Evolutionary conservation across 2,797 vertebrate genomes (phyloP).

Genomic region (Betta splendens): DNA sequence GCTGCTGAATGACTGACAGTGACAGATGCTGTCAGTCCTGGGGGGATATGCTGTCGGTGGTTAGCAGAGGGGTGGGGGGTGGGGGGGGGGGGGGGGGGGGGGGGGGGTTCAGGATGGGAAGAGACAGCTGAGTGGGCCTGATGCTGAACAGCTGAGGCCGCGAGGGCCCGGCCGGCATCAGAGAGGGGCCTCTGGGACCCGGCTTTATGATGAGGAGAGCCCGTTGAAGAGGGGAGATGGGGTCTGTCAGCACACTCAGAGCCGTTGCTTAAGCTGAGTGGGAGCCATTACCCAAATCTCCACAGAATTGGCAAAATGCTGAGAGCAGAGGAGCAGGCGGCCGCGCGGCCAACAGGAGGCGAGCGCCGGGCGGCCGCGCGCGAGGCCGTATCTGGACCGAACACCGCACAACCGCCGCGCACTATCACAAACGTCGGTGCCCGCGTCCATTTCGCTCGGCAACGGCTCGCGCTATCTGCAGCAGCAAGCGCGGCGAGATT

Average conservation of each 20-base stretch:
- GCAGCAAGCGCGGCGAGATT: slow-evolving; percentile 59
- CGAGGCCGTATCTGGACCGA: slow-evolving; percentile 38
- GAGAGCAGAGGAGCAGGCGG: slow-evolving; percentile 47
- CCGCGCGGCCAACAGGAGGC: slow-evolving; percentile 40
- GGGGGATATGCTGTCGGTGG: slow-evolving; percentile 55
- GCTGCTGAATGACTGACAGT: slow-evolving; percentile 68
- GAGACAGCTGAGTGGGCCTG: slow-evolving; percentile 69
- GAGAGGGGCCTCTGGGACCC: slow-evolving; percentile 44
- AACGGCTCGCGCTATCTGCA: slow-evolving; percentile 54
- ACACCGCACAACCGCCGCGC: slow-evolving; percentile 54
- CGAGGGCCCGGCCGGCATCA: slow-evolving; percentile 33
- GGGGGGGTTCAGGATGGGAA: slow-evolving; percentile 39
- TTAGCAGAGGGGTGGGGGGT: slow-evolving; percentile 20
- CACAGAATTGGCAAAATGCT: slow-evolving; percentile 50
- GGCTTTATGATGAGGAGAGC: slow-evolving; percentile 50
- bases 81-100: not conserved
- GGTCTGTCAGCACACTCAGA: slow-evolving; percentile 51
- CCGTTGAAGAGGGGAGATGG: slow-evolving; percentile 42
- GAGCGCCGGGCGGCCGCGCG: slow-evolving; percentile 1
- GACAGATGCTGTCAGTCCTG: slow-evolving; percentile 72
- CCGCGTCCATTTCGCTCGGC: slow-evolving; percentile 32
- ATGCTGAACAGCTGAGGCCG: slow-evolving; percentile 73
- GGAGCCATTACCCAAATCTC: slow-evolving; percentile 63
- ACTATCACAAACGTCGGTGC: slow-evolving; percentile 56
- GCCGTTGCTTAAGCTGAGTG: slow-evolving; percentile 45